Evolutionary conservation across 1,140 invertebrate species (phyloP).

Genomic region (Luehdorfia chinensis): DNA sequence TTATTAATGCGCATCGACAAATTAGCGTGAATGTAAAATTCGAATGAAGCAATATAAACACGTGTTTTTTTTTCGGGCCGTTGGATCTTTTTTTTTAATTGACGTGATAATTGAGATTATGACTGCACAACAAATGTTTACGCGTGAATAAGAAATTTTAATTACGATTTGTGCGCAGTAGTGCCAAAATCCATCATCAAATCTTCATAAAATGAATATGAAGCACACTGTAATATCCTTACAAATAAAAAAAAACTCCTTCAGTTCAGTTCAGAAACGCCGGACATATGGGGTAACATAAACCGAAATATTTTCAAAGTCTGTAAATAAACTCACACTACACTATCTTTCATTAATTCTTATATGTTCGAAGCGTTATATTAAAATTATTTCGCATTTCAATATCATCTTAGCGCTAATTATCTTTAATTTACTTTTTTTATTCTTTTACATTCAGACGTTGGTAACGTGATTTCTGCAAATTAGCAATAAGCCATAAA

Average conservation of each 20-base stretch:
- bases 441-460: slow-evolving; percentile 33
- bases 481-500: slow-evolving; percentile 50
- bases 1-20: slow-evolving; percentile 66
- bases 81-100: slow-evolving; percentile 54
- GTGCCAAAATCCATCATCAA: no score
- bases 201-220: no score
- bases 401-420: not conserved
- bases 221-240: no score
- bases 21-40: slow-evolving; percentile 73
- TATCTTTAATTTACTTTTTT: slow-evolving; percentile 5
- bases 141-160: slow-evolving; percentile 40
- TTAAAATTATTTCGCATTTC: no score
- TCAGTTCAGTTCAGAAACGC: no score
- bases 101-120: slow-evolving; percentile 73
- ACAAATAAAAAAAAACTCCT: no score
- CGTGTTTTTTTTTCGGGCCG: slow-evolving; percentile 41
- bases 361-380: no score
- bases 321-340: no score
- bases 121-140: slow-evolving; percentile 41
- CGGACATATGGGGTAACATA: no score
- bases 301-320: no score
- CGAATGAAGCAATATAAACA: slow-evolving; percentile 64
- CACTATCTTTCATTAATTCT: no score
- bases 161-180: slow-evolving; percentile 48
- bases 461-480: slow-evolving; percentile 46